Percentiles rank a stretch among this genome's conserved stretches.
Evolutionary conservation across 2,797 vertebrate species (phyloP).

Genomic region (Avahi laniger): DNA sequence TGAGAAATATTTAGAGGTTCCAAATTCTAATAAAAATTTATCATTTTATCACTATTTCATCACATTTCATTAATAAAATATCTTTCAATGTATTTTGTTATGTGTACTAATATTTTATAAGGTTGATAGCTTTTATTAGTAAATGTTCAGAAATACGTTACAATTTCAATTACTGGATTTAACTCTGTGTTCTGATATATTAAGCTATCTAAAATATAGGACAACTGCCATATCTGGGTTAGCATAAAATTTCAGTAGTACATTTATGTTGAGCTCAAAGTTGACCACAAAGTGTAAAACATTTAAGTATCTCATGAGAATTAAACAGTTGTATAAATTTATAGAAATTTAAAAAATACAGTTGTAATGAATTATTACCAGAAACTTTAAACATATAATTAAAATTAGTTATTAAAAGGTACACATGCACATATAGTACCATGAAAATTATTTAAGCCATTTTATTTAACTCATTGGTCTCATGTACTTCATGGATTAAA

Average conservation of each 20-base stretch:
- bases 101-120: not conserved
- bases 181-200: slow-evolving; percentile 63
- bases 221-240: slow-evolving; percentile 52
- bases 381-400: not conserved
- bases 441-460: not conserved
- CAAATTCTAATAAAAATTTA: not conserved
- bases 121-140: slow-evolving; percentile 34
- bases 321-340: not conserved
- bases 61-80: not conserved
- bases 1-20: not conserved
- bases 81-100: not conserved
- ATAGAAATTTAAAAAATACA: not conserved
- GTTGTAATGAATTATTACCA: not conserved
- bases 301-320: not conserved
- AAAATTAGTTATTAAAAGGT: not conserved
- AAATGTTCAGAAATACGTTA: slow-evolving; percentile 65
- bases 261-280: not conserved
- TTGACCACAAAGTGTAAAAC: not conserved
- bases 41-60: not conserved
- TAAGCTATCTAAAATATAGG: slow-evolving; percentile 70
- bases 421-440: not conserved
- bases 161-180: slow-evolving; percentile 62
- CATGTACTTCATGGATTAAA: not conserved
- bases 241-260: not conserved
- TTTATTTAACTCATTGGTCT: not conserved